Percentiles rank a stretch among this genome's conserved stretches.
phyloP scores from a whole-genome alignment of 2,888 invertebrate species.

The Drosophila lutescens region DNA sequence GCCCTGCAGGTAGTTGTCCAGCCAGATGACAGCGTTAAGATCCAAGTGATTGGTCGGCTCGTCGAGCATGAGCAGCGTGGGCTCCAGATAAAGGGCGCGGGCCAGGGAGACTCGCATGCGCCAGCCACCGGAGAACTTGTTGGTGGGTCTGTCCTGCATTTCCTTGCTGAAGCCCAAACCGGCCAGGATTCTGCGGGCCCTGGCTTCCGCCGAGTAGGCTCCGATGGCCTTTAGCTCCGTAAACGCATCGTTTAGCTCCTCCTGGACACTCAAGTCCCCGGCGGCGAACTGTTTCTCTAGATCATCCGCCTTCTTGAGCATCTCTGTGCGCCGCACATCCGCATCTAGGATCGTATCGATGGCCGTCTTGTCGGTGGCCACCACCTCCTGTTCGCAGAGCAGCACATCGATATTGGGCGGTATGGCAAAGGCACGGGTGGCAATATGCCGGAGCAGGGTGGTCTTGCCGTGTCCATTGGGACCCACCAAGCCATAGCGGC shows the following conservation, averaged over 20 bases:
- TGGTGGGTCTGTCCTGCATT: slow-evolving; percentile 96
- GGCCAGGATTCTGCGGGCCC: slow-evolving; percentile 97
- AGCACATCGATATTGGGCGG: slow-evolving; percentile 98
- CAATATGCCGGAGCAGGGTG: slow-evolving; percentile 96
- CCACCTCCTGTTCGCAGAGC: slow-evolving; percentile 99
- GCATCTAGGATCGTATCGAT: slow-evolving; percentile 97
- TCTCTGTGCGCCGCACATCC: slow-evolving; percentile 93
- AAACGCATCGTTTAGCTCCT: slow-evolving; percentile 94
- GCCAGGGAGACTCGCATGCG: slow-evolving; percentile 99
- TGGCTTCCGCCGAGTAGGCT: slow-evolving; percentile 98
- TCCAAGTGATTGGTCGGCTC: slow-evolving; percentile 99
- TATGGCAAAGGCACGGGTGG: slow-evolving; percentile 94
- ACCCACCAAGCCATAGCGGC: slow-evolving; percentile 98
- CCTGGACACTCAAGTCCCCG: slow-evolving; percentile 90
- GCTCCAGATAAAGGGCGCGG: slow-evolving; percentile 97
- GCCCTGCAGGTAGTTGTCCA: slow-evolving; percentile 98
- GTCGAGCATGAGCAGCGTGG: slow-evolving; percentile 97
- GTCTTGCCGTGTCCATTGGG: slow-evolving; percentile 99
- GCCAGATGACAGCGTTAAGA: slow-evolving; percentile 99
- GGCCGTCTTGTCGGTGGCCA: slow-evolving; percentile 96
- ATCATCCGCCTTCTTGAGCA: slow-evolving; percentile 93
- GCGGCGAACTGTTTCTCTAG: slow-evolving; percentile 90
- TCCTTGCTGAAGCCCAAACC: slow-evolving; percentile 96
- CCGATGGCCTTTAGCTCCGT: slow-evolving; percentile 97
- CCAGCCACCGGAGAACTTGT: slow-evolving; percentile 98